phyloP scores from a whole-genome alignment of 2,888 invertebrate genomes.

The Ophioninae sp. region DNA sequence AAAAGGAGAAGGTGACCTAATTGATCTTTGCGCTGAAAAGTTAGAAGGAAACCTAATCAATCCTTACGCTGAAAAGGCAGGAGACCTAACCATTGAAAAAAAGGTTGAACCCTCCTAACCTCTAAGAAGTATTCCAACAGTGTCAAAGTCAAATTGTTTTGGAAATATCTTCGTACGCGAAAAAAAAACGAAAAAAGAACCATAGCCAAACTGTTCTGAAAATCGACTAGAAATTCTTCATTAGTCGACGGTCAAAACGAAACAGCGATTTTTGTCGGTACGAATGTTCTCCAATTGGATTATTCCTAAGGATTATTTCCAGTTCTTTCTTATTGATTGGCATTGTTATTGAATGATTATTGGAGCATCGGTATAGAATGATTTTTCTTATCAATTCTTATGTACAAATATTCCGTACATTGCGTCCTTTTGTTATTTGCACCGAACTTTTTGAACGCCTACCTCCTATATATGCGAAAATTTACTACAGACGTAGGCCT shows the following conservation, averaged over 20 bases:
- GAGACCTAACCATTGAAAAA: no score
- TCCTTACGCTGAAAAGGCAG: no score
- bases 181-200: no score
- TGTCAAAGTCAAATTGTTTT: no score
- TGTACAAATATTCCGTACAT: neutral
- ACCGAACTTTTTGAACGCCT: neutral
- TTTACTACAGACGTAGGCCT: slow-evolving; percentile 30
- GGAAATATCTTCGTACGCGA: no score
- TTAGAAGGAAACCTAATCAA: no score
- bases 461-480: neutral
- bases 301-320: neutral
- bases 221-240: neutral
- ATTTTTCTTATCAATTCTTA: neutral
- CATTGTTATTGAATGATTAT: neutral
- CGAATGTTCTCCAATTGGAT: neutral
- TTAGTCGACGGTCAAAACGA: neutral
- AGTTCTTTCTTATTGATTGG: neutral
- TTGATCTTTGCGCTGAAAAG: no score
- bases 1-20: no score
- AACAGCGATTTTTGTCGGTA: neutral
- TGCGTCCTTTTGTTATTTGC: neutral
- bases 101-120: no score
- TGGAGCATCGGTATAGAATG: no score
- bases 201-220: no score
- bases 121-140: no score